Conservation (phyloP, 2,113 vertebrate species). For the Chascanopsetta lugubris region DNA sequence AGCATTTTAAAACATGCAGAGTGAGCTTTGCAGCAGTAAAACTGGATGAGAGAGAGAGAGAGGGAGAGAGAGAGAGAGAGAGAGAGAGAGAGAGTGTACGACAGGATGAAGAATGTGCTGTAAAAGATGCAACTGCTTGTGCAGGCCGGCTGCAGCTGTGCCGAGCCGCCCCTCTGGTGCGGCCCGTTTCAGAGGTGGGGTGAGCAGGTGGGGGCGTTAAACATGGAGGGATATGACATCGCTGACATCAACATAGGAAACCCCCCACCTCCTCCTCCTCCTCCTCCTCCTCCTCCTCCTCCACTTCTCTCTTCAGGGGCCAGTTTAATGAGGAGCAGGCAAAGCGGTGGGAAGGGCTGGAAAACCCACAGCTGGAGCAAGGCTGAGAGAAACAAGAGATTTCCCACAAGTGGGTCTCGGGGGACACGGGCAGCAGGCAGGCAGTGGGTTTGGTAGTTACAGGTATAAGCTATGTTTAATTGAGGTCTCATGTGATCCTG, state of each 20-base stretch:
- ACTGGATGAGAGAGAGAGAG: constrained; percentile 20
- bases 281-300: constrained; percentile 4
- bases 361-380: constrained; percentile 70
- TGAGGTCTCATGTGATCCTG: constrained; percentile 8
- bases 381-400: constrained; percentile 65
- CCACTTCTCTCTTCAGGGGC: constrained; percentile 47
- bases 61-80: constrained; percentile 36
- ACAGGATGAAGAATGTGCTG: constrained; percentile 29
- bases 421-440: constrained; percentile 10
- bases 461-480: constrained; percentile 1
- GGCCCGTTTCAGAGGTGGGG: constrained; percentile 35
- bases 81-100: constrained; percentile 20
- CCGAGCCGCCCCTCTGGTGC: constrained; percentile 20
- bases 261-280: not conserved
- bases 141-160: constrained; percentile 55
- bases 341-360: constrained; percentile 52
- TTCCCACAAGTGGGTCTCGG: constrained; percentile 56
- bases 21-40: not conserved
- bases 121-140: constrained; percentile 19
- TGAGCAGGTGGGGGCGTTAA: constrained; percentile 66
- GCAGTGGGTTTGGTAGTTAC: constrained; percentile 35
- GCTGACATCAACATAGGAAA: constrained; percentile 35
- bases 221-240: constrained; percentile 49
- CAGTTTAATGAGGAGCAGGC: constrained; percentile 76
- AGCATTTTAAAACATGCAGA: not conserved